Percentiles rank a stretch among this genome's conserved stretches.
Conservation (phyloP, 1,140 invertebrate species). For the Neocloeon triangulifer region DNA sequence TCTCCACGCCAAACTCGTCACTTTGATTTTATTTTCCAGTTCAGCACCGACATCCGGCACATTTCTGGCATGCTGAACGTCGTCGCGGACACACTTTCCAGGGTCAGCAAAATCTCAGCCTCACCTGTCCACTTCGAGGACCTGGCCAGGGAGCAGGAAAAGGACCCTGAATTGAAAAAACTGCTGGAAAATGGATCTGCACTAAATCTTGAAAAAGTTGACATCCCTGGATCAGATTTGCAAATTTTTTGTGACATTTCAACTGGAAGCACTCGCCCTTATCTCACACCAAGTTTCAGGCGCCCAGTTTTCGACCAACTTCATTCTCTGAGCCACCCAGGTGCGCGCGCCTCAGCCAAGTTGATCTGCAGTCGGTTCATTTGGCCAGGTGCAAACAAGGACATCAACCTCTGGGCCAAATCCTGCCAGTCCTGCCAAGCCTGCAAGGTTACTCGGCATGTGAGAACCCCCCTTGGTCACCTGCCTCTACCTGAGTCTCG, state of each 20-base stretch:
- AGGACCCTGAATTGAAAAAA: constrained; percentile 7
- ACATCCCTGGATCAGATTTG: constrained; percentile 2
- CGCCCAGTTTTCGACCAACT: constrained; percentile 10
- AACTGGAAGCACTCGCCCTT: constrained; percentile 8
- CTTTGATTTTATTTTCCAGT: constrained; percentile 16
- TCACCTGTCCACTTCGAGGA: too few relatives aligned
- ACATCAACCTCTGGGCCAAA: constrained; percentile 9
- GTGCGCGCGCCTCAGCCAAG: constrained; percentile 9
- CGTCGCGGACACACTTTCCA: constrained; percentile 7
- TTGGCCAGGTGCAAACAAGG: constrained; percentile 16
- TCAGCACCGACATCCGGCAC: constrained; percentile 15
- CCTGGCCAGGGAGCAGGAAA: too few relatives aligned
- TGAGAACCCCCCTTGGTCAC: constrained; percentile 7
- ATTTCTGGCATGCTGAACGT: constrained; percentile 15
- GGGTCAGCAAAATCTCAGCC: too few relatives aligned
- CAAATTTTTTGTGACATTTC: constrained; percentile 13
- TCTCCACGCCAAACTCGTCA: constrained; percentile 15
- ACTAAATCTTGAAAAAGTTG: constrained; percentile 4
- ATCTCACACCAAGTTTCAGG: constrained; percentile 9
- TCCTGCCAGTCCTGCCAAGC: constrained; percentile 10
- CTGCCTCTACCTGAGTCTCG: constrained; percentile 11
- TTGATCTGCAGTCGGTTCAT: constrained; percentile 16
- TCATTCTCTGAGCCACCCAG: constrained; percentile 12
- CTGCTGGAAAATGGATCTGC: not conserved
- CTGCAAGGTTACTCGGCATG: constrained; percentile 11